Evolutionary conservation across 2,888 invertebrate species (phyloP), one percentile per base, ranked within the genome.

Genomic region (Drosophila merina): DNA sequence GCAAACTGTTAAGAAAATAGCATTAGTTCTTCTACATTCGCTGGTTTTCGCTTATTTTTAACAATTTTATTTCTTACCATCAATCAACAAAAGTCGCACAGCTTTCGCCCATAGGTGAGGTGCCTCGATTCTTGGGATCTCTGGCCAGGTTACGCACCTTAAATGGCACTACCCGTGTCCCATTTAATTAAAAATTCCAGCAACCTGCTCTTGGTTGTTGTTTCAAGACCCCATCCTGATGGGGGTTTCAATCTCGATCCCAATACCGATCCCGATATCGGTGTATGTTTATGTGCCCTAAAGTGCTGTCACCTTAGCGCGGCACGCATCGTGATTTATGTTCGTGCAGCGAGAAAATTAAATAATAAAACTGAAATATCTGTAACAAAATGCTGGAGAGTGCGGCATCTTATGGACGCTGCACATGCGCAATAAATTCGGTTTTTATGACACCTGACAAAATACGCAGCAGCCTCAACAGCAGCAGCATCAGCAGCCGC

Each of bases 371-470:
- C 56, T 50, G 50, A 72, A 70, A 60, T 5, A 67, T 67, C 67
- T 75, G 72, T 72, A 63, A 73, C 69, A 74, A 77, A 72, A 59
- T 57, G 54, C 40, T 62, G 38, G 49, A 44, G 49, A 54, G 45
- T 40, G 60, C 49, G 59, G 50, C 63, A 20, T 51, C 77, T 69
- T 68, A 75, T 68, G 72, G 72, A 72, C 72, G 89, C 69, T 80
- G 88, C 80, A 88, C 89, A 88, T 90, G 89, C 83, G 90, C 88
- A 89, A 89, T 89, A 89, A 89, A 89, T 90, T 88, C 79, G 77
- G 72, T 77, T 88, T 90, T 90, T 90, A 89, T 89, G 90, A 89
- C 89, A 89, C 90, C 90, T 90, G 89, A 90, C 89, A 89, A 89
- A 90, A 89, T 90, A 89, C 81, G 77, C 77, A 75, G 80, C 86